Evolutionary conservation across 2,797 vertebrate genomes (phyloP).

Genomic region (Crocidura indochinensis): DNA sequence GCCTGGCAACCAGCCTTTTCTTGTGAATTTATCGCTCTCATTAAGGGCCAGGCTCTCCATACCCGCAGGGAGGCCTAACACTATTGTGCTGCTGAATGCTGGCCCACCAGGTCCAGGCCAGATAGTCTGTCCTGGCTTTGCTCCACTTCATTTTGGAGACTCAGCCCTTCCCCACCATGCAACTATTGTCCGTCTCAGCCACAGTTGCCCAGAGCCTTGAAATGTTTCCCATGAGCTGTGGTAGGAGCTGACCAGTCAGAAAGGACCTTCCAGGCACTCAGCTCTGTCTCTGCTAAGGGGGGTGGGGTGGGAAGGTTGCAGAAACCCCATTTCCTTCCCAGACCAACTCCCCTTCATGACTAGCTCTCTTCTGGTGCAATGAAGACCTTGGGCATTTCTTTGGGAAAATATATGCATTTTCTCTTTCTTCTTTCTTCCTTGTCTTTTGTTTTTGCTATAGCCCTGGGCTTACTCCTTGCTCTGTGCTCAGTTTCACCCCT

Average conservation of each 20-base stretch:
- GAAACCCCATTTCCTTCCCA: accelerated
- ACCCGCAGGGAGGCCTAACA: slow-evolving; percentile 7
- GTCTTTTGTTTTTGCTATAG: no score
- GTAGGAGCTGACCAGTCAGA: neutral
- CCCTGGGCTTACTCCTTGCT: no score
- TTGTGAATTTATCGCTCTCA: slow-evolving; percentile 70
- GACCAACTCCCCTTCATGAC: neutral
- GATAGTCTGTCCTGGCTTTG: neutral
- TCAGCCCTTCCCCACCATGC: neutral
- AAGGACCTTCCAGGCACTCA: accelerated
- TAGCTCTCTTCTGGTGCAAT: neutral
- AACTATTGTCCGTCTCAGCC: neutral
- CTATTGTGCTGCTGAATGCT: slow-evolving; percentile 25
- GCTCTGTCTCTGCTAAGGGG: neutral
- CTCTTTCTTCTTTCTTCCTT: neutral
- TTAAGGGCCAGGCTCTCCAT: slow-evolving; percentile 55
- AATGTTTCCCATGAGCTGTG: neutral
- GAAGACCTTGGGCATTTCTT: neutral
- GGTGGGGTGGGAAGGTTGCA: neutral
- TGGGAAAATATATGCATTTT: neutral
- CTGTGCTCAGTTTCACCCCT: no score
- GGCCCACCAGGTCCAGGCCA: neutral
- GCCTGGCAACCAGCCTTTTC: slow-evolving; percentile 65
- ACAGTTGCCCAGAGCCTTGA: neutral
- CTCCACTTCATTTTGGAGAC: slow-evolving; percentile 18